Base-by-base conservation (phyloP, 2,888 invertebrate species). In the Thumatha senex region DNA sequence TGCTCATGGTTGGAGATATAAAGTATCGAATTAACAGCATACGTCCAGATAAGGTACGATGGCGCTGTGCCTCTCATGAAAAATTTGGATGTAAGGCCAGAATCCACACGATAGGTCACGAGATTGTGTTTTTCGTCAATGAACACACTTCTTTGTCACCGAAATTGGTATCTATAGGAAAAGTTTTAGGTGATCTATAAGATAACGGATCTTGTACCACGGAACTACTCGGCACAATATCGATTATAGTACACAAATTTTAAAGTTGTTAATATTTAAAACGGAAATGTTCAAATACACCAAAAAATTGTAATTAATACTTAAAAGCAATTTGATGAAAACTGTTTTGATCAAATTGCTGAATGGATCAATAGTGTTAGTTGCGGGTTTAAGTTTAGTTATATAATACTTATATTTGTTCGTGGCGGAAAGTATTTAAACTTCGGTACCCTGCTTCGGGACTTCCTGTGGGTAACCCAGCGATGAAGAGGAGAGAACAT, bases 11-110 rank as follows among this genome's bases (percentile, higher is more conserved):
- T 1, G 70, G 57, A 0, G 64, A 64, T 0, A 60, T 56, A 43
- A 62, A 64, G 18, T 75, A 72, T 35, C 52, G 70, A 10, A 56
- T 68, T 4, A 70, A 70, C 35, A 58, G 58, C 24, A 50, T 55
- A 7, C 55, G 54, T 40, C 48, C 61, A 2, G 58, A 54, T 41
- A 75, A 71, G 40, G 40, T 56, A 3, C 55, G 73, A 13, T 78
- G 77, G 78, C 51, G 74, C 7, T 78, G 78, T 46, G 62, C 72
- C 4, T 56, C 70, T 0, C 74, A 77, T 35, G 69, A 72, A 13
- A 63, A 63, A 1, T 66, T 38, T 11, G 62, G 70, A 13, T 78
- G 78, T 29, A 67, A 59, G 30, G 70, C 78, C 2, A 65, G 62
- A 30, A 46, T 74, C 9, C 72, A 72, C 42, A 76, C 74, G n/a